A percentile compares a stretch with the other conserved stretches of the same genome.
Conservation (phyloP, 2,888 invertebrate genomes). For the Hartigia nigra region DNA sequence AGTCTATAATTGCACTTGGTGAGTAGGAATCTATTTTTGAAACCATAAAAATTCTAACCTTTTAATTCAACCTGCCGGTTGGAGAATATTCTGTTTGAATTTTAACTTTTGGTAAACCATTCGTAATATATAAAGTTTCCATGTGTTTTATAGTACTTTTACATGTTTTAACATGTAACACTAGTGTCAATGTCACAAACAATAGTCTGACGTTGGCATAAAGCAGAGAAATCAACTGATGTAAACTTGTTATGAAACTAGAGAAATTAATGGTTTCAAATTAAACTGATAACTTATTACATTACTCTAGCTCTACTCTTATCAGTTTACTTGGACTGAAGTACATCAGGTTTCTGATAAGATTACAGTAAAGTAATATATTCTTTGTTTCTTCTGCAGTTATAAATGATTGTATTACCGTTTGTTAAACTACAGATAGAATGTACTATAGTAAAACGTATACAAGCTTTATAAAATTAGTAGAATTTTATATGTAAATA, state of each 20-base stretch:
- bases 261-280: neutral
- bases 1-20: constrained; percentile 28
- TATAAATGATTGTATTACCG: neutral
- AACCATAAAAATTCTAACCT: constrained; percentile 41
- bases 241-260: neutral
- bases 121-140: neutral
- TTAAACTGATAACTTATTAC: neutral
- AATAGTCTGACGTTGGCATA: neutral
- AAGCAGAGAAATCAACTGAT: neutral
- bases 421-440: neutral
- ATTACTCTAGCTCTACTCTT: neutral
- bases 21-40: constrained; percentile 41
- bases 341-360: neutral
- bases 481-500: neutral
- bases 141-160: neutral
- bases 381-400: neutral
- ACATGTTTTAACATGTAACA: neutral
- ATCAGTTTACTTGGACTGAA: neutral
- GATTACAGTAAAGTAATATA: neutral
- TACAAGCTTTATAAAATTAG: neutral
- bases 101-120: neutral
- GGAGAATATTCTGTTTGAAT: neutral
- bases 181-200: too few relatives aligned
- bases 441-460: neutral
- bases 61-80: neutral